Evolutionary conservation across 2,797 vertebrate species (phyloP).

Genomic region (Dromococcyx pavoninus): DNA sequence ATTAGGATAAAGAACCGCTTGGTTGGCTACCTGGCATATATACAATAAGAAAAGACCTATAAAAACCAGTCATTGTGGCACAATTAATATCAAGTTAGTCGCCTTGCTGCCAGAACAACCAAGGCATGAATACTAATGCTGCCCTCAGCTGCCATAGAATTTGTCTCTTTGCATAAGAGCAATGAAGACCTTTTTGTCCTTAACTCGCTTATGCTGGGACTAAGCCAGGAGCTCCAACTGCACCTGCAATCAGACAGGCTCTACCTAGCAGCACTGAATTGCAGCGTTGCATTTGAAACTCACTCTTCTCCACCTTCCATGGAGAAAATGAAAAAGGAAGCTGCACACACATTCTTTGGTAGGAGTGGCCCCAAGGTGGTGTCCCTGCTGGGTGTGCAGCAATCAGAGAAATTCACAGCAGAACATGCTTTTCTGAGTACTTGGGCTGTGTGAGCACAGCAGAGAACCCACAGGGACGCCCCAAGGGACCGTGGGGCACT

Average conservation of each 20-base stretch:
- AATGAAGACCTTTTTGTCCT: conserved; percentile 21
- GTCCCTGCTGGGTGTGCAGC: background rate
- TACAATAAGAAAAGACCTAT: background rate
- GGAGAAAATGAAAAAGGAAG: background rate
- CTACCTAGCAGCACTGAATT: background rate
- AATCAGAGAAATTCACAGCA: background rate
- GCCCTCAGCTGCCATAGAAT: conserved; percentile 37
- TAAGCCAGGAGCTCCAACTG: conserved; percentile 41
- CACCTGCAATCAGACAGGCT: background rate
- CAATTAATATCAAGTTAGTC: background rate
- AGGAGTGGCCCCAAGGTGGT: background rate
- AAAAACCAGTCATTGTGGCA: background rate
- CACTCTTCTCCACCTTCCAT: background rate
- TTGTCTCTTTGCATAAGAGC: conserved; percentile 35
- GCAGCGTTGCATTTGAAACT: background rate
- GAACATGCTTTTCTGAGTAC: background rate
- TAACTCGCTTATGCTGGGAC: background rate
- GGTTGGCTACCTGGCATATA: background rate
- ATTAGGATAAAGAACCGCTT: background rate
- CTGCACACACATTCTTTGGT: background rate
- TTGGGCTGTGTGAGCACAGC: background rate
- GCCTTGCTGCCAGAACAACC: conserved; percentile 22
- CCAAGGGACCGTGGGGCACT: fast-evolving
- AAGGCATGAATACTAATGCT: conserved; percentile 44
- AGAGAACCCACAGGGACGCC: background rate